A percentile compares a stretch with the other conserved stretches of the same genome.
Conservation (phyloP, 2,797 vertebrate species). For the Sphenodon punctatus region DNA sequence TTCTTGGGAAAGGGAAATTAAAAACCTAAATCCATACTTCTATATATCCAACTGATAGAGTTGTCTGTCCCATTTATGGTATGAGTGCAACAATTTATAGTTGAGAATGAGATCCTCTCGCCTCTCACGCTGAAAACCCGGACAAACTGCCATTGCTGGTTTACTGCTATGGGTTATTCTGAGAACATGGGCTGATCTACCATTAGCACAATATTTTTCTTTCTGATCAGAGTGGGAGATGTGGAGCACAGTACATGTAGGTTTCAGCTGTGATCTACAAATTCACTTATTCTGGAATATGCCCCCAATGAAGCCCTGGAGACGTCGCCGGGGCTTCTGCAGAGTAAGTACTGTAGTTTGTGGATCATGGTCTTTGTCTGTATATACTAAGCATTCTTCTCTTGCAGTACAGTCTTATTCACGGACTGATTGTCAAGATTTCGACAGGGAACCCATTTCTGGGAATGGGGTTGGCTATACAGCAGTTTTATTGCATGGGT, state of each 20-base stretch:
- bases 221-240: not conserved
- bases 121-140: not conserved
- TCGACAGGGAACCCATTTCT: not conserved
- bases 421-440: not conserved
- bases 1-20: slow-evolving; percentile 59
- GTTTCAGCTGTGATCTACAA: no score
- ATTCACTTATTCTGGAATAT: no score
- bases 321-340: no score
- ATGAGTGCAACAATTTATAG: slow-evolving; percentile 1
- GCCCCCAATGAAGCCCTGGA: no score
- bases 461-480: not conserved
- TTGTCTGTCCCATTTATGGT: slow-evolving; percentile 50
- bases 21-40: slow-evolving; percentile 49
- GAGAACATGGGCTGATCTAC: slow-evolving; percentile 55
- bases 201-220: not conserved
- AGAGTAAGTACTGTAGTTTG: no score
- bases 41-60: slow-evolving; percentile 59
- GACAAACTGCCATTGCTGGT: not conserved
- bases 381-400: not conserved
- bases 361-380: no score
- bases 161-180: slow-evolving; percentile 58
- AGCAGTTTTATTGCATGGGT: rapidly evolving
- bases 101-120: slow-evolving; percentile 23
- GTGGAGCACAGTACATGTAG: not conserved
- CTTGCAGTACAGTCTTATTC: not conserved